Evolutionary conservation across 23 tunicate species (phyloP), one percentile per base, ranked within the genome.

Genomic region (Halocynthia roretzi): DNA sequence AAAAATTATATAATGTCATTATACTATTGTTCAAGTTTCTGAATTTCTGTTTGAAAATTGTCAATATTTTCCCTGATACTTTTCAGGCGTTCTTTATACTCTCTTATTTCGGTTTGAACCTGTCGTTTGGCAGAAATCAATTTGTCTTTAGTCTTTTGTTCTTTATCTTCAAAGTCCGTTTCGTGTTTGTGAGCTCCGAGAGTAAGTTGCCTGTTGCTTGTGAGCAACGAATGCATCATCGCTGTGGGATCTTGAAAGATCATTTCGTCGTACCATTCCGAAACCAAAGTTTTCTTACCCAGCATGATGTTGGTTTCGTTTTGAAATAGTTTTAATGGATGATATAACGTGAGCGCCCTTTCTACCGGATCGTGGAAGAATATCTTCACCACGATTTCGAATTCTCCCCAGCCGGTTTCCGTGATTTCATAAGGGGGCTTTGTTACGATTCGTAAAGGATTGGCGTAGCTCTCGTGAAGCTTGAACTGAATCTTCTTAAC

Each of bases 351-450:
- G 0, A 93, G 52, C 51, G 93, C 86, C 64, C 88, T 63, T 14
- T 93, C 98, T 23, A 50, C 68, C 8, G 82, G 79, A 61, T 93
- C 98, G 70, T 87, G 86, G 71, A 93, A 93, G 61, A 93, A 93
- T 62, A 93, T 76, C 77, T 93, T 93, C 23, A 93, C 83, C 10
- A 87, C 94, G 49, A 93, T 85, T 67, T 93, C 98, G 72, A 93
- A 93, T 57, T 93, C 94, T 40, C 98, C 98, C 98, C 98, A 93
- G 52, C 98, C 98, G 7, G 90, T 83, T 83, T 93, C 98, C 11
- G 89, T 83, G 8, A 93, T 86, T 68, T 93, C 98, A 76, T 93
- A 93, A 6, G 98, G 98, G 8, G 98, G 98, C 54, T 87, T 93
- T 51, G 98, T 93, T 6, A 93, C 93, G 31, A 84, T 77, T 8